phyloP scores from a whole-genome alignment of 1,140 invertebrate genomes.

The Pemphigus obesinymphae region DNA sequence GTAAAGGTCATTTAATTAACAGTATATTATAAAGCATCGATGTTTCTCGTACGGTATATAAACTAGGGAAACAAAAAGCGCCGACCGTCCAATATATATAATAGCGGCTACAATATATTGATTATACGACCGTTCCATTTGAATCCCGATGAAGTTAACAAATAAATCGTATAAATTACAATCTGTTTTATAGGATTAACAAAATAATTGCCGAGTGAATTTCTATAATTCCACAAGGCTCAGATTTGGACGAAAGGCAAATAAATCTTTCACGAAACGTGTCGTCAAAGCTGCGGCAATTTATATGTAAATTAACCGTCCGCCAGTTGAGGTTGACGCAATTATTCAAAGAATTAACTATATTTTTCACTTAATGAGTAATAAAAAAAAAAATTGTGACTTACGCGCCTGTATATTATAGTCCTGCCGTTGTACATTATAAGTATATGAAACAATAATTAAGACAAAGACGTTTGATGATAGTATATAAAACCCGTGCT shows the following conservation, averaged over 20 bases:
- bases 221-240: background rate
- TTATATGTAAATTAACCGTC: background rate
- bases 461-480: background rate
- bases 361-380: background rate
- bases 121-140: background rate
- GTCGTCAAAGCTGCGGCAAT: background rate
- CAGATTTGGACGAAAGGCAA: background rate
- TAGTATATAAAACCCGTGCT: background rate
- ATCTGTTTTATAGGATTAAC: background rate
- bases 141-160: background rate
- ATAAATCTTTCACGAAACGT: background rate
- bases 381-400: background rate
- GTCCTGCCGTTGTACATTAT: background rate
- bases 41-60: background rate
- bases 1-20: background rate
- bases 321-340: background rate
- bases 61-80: background rate
- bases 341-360: background rate
- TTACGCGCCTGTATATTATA: background rate
- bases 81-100: background rate
- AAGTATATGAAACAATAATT: background rate
- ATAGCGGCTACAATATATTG: background rate
- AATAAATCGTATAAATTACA: background rate
- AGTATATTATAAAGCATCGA: background rate
- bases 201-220: background rate